Percentiles rank a stretch among this genome's conserved stretches.
Conservation (phyloP, 2,797 vertebrate genomes). For the Apogon hyalosoma region DNA sequence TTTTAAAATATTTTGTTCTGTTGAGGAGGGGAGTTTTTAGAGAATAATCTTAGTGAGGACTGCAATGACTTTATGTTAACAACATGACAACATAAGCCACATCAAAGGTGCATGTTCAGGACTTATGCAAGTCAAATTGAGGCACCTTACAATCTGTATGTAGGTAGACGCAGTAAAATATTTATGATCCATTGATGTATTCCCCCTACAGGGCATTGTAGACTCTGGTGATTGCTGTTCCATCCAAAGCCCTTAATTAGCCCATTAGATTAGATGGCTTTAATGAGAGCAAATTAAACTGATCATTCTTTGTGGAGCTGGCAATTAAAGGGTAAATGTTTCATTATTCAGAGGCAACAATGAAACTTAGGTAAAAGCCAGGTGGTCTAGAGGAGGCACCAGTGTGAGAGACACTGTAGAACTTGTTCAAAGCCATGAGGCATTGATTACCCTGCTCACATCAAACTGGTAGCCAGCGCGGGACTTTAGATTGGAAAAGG, state of each 20-base stretch:
- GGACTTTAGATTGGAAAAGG: slow-evolving; percentile 81
- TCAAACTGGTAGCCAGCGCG: slow-evolving; percentile 72
- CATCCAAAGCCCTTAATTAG: slow-evolving; percentile 78
- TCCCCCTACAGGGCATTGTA: slow-evolving; percentile 64
- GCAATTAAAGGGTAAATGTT: slow-evolving; percentile 82
- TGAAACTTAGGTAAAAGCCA: slow-evolving; percentile 62
- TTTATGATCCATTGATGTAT: slow-evolving; percentile 80
- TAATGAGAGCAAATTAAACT: slow-evolving; percentile 81
- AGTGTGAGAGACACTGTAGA: slow-evolving; percentile 52
- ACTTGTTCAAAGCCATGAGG: slow-evolving; percentile 52
- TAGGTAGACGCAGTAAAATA: slow-evolving; percentile 78
- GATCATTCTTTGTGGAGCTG: slow-evolving; percentile 75
- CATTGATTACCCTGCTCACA: slow-evolving; percentile 78
- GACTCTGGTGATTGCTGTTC: slow-evolving; percentile 75
- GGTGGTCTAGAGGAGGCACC: slow-evolving; percentile 43
- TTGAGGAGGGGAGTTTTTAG: slow-evolving; percentile 31
- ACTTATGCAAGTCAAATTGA: slow-evolving; percentile 64
- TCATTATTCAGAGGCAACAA: slow-evolving; percentile 73
- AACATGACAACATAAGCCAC: slow-evolving; percentile 47
- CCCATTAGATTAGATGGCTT: slow-evolving; percentile 77
- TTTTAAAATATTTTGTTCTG: slow-evolving; percentile 31
- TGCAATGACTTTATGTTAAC: slow-evolving; percentile 43
- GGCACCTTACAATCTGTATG: slow-evolving; percentile 63
- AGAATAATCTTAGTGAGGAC: slow-evolving; percentile 7
- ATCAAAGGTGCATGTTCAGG: slow-evolving; percentile 58